Conservation (phyloP, 1,140 invertebrate species). For the Drosophila lini region DNA sequence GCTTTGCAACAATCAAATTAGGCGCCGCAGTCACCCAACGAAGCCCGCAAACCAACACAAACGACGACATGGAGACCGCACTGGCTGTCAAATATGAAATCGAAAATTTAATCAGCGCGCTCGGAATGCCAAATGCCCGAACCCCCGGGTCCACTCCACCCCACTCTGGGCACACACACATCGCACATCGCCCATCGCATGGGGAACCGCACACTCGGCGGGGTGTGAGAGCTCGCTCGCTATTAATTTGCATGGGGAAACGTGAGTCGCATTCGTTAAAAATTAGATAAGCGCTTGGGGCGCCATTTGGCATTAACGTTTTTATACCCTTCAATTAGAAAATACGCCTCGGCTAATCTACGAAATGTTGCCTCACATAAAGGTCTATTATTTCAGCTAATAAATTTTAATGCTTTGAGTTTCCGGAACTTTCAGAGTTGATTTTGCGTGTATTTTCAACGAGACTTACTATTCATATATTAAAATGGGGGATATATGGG, state of each 20-base stretch:
- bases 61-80: constrained; percentile 7
- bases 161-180: constrained; percentile 22
- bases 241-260: constrained; percentile 67
- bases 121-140: constrained; percentile 35
- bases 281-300: constrained; percentile 38
- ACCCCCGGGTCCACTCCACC: constrained; percentile 14
- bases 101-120: constrained; percentile 59
- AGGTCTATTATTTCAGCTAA: constrained; percentile 7
- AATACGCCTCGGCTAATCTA: constrained; percentile 5
- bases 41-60: constrained; percentile 14
- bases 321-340: constrained; percentile 31
- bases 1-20: constrained; percentile 50
- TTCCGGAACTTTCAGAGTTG: background rate
- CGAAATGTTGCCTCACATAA: constrained; percentile 8
- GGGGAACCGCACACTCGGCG: constrained; percentile 1
- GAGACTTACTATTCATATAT: background rate
- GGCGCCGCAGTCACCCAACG: constrained; percentile 40
- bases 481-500: background rate
- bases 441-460: background rate
- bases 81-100: constrained; percentile 53
- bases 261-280: constrained; percentile 60
- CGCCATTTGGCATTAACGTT: constrained; percentile 18
- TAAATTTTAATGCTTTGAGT: constrained; percentile 5
- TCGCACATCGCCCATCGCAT: background rate
- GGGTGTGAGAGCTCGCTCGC: constrained; percentile 3